Evolutionary conservation across 2,888 invertebrate species (phyloP), one percentile per base, ranked within the genome.

Genomic region (Acronicta aceris): DNA sequence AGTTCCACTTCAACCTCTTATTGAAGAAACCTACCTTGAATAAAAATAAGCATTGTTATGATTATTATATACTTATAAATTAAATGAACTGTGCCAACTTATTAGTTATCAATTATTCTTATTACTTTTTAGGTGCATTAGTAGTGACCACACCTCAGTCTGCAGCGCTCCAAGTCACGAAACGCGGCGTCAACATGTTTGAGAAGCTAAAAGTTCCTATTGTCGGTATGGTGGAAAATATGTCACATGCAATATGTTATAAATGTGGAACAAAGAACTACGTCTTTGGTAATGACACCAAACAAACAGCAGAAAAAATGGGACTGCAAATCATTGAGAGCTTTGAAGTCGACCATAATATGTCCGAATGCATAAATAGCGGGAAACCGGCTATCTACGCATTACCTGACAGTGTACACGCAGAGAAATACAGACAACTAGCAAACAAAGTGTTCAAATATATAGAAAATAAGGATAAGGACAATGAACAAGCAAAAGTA

Each of bases 61-160:
- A 21, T 21, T 21, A 21, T 21, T 21, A 21, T 21, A 21, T 30
- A 30, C 30, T 30, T 36, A n/a, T 38, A 5, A n/a, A 38, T n/a
- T 0, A 38, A n/a, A 6, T 38, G 13, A n/a, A 5, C 9, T 9
- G 1, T 30, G 30, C 30, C 9, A 9, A 30, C 1, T 2, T 30
- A 2, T 30, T 30, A 30, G 9, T 30, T 30, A 5, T 3, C 36
- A 13, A 36, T n/a, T 13, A n/a, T 7, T 17, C 7, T 36, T 30
- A 21, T 58, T 54, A 43, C 43, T 61, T 86, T 13, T 85, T 85
- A 96, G 97, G 98, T 16, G 98, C 97, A 5, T 84, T 99, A n/a
- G 93, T 99, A 49, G 98, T 99, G 0, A 98, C 98, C 9, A 99
- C 99, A 0, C 99, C 99, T 0, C 99, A 99, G 87, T 96, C 96